Conservation (phyloP, 1,140 invertebrate genomes). For the Drosophila quadrilineata region DNA sequence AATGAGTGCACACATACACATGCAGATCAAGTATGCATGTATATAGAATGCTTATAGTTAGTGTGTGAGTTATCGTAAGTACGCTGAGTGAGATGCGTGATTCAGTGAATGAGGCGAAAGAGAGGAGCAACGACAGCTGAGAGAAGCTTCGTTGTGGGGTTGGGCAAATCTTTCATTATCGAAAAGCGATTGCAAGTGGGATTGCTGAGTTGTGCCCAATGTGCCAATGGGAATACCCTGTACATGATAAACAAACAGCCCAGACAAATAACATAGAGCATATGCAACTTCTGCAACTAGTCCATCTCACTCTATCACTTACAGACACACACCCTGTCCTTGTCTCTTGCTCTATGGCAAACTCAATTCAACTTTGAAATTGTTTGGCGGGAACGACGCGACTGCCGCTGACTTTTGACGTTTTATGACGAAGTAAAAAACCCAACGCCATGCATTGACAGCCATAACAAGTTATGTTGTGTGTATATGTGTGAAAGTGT, state of each 20-base stretch:
- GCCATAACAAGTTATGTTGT: neutral
- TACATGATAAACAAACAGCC: slow-evolving; percentile 36
- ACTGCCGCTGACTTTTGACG: slow-evolving; percentile 60
- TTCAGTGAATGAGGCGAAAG: no score
- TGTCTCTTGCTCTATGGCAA: no score
- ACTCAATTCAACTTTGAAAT: slow-evolving; percentile 75
- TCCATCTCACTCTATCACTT: neutral
- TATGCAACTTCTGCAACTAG: neutral
- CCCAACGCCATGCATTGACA: slow-evolving; percentile 3
- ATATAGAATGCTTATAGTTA: neutral
- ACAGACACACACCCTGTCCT: no score
- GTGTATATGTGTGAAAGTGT: slow-evolving; percentile 15
- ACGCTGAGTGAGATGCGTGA: slow-evolving; percentile 11
- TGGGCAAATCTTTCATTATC: slow-evolving; percentile 34
- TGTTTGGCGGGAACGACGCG: slow-evolving; percentile 35
- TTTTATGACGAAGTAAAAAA: slow-evolving; percentile 67
- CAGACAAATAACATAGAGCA: slow-evolving; percentile 13
- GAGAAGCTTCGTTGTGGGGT: slow-evolving; percentile 15
- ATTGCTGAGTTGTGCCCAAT: neutral
- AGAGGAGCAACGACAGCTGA: neutral
- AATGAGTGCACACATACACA: neutral
- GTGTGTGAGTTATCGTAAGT: neutral
- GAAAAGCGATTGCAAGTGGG: slow-evolving; percentile 15
- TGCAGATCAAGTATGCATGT: neutral
- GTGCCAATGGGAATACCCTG: slow-evolving; percentile 41